Evolutionary conservation across 2,113 vertebrate species (phyloP), one percentile per base, ranked within the genome.

Genomic region (Scartelaos histophorus): DNA sequence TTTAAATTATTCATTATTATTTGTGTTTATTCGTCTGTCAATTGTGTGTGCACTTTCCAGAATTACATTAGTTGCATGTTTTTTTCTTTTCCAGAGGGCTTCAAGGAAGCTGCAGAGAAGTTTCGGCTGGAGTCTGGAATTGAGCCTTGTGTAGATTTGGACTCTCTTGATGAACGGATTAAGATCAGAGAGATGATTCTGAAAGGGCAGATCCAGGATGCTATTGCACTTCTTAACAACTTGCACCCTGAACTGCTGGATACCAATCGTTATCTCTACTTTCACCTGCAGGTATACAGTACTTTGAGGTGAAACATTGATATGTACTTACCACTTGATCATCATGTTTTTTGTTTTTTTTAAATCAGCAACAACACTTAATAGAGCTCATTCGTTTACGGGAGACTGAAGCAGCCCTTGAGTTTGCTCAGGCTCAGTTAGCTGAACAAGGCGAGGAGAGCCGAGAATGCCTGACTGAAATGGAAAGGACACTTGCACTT

Each of bases 401-500:
- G 35, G 97, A 99, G 93, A 98, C 97, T 0, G 97, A 99, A 90
- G 97, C 97, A 0, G 98, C 98, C 0, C 93, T 99, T 75, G 97
- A 99, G 85, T 99, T 99, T 81, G 98, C 98, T 10, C 98, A 99
- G 93, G 97, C 96, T 0, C 97, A 99, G 88, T 89, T 99, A 86
- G 98, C 97, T 0, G 98, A 99, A 77, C 97, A 99, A 85, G 98
- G 98, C 0, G 98, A 99, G 86, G 98, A 99, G 90, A 99, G 97
- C 82, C 89, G 97, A 66, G 97, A 98, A 60, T 98, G 98, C 90
- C 93, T 99, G 91, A 97, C 96, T 0, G 97, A 99, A 88, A 98
- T 99, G 98, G 98, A 99, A 81, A 95, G 97, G 69, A 99, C 97
- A 0, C 93, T 98, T 87, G 98, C 97, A 15, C 87, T 98, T 86